phyloP scores from a whole-genome alignment of 2,888 invertebrate genomes.

The Caenorhabditis sp. region DNA sequence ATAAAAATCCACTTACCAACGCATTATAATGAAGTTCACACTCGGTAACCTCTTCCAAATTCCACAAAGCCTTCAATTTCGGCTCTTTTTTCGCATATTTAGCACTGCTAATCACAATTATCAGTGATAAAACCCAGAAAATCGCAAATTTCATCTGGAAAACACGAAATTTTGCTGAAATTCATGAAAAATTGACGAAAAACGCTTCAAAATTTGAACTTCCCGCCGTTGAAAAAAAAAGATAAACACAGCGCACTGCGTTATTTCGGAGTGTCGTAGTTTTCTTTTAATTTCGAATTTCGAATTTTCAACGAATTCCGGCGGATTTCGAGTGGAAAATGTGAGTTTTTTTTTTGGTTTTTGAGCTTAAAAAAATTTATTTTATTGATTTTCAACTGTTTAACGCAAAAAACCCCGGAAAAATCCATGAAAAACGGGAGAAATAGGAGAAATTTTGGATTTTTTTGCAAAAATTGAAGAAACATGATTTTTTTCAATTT shows the following conservation, averaged over 20 bases:
- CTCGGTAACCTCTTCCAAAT: conserved; percentile 78
- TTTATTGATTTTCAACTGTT: neutral
- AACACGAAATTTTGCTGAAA: neutral
- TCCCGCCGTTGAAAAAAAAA: conserved; percentile 18
- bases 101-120: neutral
- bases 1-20: conserved; percentile 53
- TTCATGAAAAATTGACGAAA: neutral
- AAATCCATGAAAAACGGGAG: neutral
- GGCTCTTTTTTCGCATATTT: conserved; percentile 14
- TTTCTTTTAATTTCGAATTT: conserved; percentile 26
- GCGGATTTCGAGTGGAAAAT: neutral
- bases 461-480: no score
- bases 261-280: conserved; percentile 34
- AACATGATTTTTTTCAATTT: no score
- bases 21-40: conserved; percentile 79
- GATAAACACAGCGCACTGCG: conserved; percentile 34
- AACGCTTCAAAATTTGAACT: conserved; percentile 25
- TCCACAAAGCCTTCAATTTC: conserved; percentile 75
- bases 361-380: neutral
- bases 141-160: conserved; percentile 27
- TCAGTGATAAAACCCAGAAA: neutral
- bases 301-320: conserved; percentile 19
- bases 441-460: no score
- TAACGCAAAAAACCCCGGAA: neutral
- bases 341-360: conserved; percentile 5